Evolutionary conservation across 2,797 vertebrate genomes (phyloP).

Genomic region (Takifugu ocellatus): DNA sequence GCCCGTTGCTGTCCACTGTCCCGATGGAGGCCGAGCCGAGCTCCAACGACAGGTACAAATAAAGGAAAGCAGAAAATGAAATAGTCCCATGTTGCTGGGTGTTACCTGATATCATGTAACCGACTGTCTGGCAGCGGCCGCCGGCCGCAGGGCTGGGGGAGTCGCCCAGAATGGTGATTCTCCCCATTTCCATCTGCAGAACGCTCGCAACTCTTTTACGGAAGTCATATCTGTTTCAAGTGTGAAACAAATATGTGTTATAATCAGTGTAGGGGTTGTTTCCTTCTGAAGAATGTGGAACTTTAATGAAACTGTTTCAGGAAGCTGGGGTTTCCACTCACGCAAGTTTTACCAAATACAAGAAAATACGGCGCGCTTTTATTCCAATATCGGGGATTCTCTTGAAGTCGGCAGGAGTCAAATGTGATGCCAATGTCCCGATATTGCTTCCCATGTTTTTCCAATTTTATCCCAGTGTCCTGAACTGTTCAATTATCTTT

Average conservation of each 20-base stretch:
- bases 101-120: conserved; percentile 72
- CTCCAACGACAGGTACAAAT: too few relatives aligned
- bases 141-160: conserved; percentile 22
- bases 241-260: neutral
- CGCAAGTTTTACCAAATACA: too few relatives aligned
- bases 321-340: too few relatives aligned
- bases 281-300: neutral
- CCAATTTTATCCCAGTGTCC: too few relatives aligned
- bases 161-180: conserved; percentile 67
- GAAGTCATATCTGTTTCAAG: conserved; percentile 67
- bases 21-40: conserved; percentile 1
- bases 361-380: too few relatives aligned
- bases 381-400: too few relatives aligned
- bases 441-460: too few relatives aligned
- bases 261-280: neutral
- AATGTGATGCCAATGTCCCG: too few relatives aligned
- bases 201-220: conserved; percentile 64
- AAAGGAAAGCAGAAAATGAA: neutral
- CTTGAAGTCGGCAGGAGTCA: too few relatives aligned
- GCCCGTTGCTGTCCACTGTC: conserved; percentile 65
- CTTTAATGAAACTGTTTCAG: too few relatives aligned
- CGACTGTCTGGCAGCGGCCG: conserved; percentile 63
- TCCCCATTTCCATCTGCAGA: conserved; percentile 36
- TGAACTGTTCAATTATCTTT: too few relatives aligned
- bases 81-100: too few relatives aligned